Base-by-base conservation (phyloP, 2,113 vertebrate genomes). In the Nestor notabilis region DNA sequence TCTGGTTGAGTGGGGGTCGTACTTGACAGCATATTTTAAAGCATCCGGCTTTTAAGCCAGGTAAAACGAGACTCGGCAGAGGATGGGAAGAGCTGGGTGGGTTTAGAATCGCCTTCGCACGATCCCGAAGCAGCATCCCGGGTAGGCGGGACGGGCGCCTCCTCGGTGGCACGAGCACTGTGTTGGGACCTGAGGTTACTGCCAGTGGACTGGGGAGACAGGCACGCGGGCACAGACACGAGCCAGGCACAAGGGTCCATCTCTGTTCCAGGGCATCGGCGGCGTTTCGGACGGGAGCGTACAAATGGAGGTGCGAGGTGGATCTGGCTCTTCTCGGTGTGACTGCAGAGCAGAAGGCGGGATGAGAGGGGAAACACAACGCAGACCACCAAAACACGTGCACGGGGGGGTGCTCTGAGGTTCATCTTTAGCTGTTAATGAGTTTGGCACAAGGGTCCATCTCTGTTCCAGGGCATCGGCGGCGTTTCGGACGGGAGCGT, bases 211-310 rank as follows among this genome's bases (percentile, higher is more conserved):
- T 20, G 8, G 44, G 3, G 2, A 10, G 43, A n/a, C n/a, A n/a
- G n/a, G n/a, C n/a, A n/a, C n/a, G 1, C 33, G 6, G 7, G 15
- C 43, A 18, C 23, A 16, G 35, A 29, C 6, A 49, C 14, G 2
- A 29, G 24, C 16, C 8, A 10, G 47, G 2, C 10, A 15, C 25
- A 25, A 7, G 7, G 37, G 33, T 1, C 37, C 27, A 25, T 33
- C 35, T 24, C 50, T 18, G 1, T 10, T 6, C 16, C 11, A 5
- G 11, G 7, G 9, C 15, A 9, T 18, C 46, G 5, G 5, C 16
- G 1, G 8, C 11, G 29, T 29, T 72, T 84, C 17, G 21, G 7
- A 28, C 1, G 17, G 66, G 19, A 46, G 29, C 8, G 3, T 7
- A 39, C 13, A 23, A 13, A 75, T n/a, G n/a, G n/a, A 56, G 29